Evolutionary conservation across 2,797 vertebrate genomes (phyloP), one percentile per base, ranked within the genome.

Genomic region (Lagocephalus sceleratus): DNA sequence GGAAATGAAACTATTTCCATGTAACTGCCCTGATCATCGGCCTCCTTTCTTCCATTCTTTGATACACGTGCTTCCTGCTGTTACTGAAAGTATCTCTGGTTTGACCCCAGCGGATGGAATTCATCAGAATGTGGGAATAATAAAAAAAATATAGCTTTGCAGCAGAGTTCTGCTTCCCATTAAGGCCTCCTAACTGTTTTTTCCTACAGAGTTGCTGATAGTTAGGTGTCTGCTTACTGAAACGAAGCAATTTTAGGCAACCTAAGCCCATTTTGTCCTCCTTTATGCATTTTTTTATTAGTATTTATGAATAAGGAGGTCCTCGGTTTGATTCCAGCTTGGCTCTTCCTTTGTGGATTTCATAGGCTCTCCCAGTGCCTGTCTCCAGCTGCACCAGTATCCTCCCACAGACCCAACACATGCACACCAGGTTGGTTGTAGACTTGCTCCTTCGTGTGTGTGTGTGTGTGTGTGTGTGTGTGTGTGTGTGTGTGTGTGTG

Each of bases 1-100:
- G 87, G 81, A 89, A 87, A 87, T 87, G 58, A 81, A 87, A 87
- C 75, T 86, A 84, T 88, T 88, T 85, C 71, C 64, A 81, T 84
- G 83, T 81, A 83, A 83, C 77, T 84, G 73, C 72, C 62, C 64
- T 73, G 74, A 81, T 82, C 84, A 86, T 80, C 82, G 67, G 71
- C 65, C 71, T 81, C 68, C 70, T 68, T 68, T 58, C 68, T 75
- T 71, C 81, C 63, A 72, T 79, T 81, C 69, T 32, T 73, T 70
- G 51, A 71, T 73, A 63, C 73, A 73, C 62, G 70, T 54, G 68
- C 73, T 75, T 79, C 79, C 73, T 64, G 72, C 61, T 67, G 76
- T 78, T 82, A 76, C 66, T 77, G 72, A 51, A 66, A 44, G 17
- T 56, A 75, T 75, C 64, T 71, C 54, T 66, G 53, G 67, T 83